Evolutionary conservation across 2,888 invertebrate species (phyloP).

Genomic region (Sepioteuthis lessoniana): DNA sequence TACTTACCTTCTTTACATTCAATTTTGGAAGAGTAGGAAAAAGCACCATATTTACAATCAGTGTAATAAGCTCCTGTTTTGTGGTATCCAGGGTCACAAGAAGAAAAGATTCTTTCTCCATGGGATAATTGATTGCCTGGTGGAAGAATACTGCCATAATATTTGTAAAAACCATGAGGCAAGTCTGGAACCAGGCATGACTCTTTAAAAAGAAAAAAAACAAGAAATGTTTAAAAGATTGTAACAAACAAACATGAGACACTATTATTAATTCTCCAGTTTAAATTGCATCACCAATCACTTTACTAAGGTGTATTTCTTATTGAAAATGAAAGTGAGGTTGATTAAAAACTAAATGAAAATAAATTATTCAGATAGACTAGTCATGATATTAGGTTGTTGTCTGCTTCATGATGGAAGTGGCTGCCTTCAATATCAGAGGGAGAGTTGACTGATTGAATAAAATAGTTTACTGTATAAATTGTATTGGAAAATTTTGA

Average conservation of each 20-base stretch:
- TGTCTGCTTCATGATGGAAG: too few relatives aligned
- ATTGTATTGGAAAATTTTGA: too few relatives aligned
- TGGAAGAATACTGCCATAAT: background rate
- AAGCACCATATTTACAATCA: background rate
- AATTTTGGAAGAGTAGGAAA: background rate
- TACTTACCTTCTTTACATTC: slow-evolving; percentile 38
- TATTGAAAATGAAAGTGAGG: too few relatives aligned
- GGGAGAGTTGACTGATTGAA: too few relatives aligned
- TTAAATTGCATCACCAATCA: too few relatives aligned
- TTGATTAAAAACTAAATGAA: too few relatives aligned
- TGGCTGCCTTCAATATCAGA: too few relatives aligned
- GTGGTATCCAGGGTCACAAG: background rate
- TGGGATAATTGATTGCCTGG: background rate
- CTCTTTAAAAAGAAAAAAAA: background rate
- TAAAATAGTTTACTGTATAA: too few relatives aligned
- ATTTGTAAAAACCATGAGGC: background rate
- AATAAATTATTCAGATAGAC: too few relatives aligned
- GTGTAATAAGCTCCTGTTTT: background rate
- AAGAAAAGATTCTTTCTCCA: background rate
- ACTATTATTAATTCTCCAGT: background rate
- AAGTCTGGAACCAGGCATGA: background rate
- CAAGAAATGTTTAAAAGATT: background rate
- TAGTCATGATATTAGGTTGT: too few relatives aligned
- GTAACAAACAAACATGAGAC: background rate
- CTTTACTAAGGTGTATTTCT: too few relatives aligned